Conservation (phyloP, 2,888 invertebrate species). For the Nemapogon koenigi region DNA sequence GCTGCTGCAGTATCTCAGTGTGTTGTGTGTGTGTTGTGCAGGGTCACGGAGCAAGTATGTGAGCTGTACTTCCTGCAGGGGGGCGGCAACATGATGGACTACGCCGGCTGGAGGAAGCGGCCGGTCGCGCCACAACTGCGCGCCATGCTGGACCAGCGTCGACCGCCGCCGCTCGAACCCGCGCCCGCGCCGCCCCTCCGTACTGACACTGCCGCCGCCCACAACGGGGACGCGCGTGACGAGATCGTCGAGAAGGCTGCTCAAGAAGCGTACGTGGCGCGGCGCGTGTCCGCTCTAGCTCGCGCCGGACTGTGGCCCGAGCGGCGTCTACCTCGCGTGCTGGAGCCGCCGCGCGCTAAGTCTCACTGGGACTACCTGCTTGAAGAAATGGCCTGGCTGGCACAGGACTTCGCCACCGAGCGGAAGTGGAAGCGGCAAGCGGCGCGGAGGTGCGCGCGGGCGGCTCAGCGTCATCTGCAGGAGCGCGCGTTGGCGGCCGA, state of each 20-base stretch:
- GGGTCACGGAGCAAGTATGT: conserved; percentile 78
- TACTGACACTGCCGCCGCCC: not conserved
- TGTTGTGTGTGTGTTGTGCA: conserved; percentile 21
- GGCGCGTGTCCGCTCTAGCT: conserved; percentile 89
- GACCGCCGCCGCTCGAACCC: conserved; percentile 65
- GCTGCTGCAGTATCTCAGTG: conserved; percentile 16
- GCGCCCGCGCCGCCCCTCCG: conserved; percentile 29
- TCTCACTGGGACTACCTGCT: conserved; percentile 98
- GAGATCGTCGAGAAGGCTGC: conserved; percentile 50
- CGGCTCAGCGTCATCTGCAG: conserved; percentile 63
- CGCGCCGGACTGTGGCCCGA: conserved; percentile 96
- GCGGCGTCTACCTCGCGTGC: conserved; percentile 87
- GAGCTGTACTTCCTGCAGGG: conserved; percentile 88
- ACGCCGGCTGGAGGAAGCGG: conserved; percentile 82
- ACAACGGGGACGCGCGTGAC: conserved; percentile 23
- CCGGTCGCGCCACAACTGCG: conserved; percentile 77
- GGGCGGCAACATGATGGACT: conserved; percentile 89
- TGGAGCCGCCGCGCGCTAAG: conserved; percentile 88
- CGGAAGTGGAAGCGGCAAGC: conserved; percentile 97
- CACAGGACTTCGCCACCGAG: conserved; percentile 97
- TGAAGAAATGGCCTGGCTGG: conserved; percentile 99
- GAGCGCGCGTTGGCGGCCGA: conserved; percentile 90
- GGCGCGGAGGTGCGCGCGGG: conserved; percentile 74
- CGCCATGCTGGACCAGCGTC: conserved; percentile 76
- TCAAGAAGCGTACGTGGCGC: conserved; percentile 92